Evolutionary conservation across 2,888 invertebrate species (phyloP), one percentile per base, ranked within the genome.

Genomic region (Sphinx pinastri): DNA sequence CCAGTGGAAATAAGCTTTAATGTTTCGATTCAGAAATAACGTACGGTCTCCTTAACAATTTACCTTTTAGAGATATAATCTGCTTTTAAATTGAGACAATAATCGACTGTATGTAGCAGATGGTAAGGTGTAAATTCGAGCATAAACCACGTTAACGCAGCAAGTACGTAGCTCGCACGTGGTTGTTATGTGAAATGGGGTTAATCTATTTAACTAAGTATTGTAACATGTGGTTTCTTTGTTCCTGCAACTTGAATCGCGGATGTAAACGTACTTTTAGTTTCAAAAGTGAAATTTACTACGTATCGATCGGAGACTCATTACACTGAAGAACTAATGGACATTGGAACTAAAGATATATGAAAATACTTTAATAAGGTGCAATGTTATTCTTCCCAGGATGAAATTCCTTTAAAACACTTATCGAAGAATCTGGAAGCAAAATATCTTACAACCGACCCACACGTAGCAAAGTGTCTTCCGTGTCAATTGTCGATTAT

Each of bases 201-300:
- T 81, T 83, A 82, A 82, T 84, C 81, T 79, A 70, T 79, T 82
- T 82, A 78, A 75, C 71, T 71, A 75, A 68, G 68, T 57, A 68
- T 57, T 68, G 54, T 13, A 68, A 57, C 68, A 68, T 47, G 68
- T 45, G 19, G 63, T 63, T 63, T 63, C 63, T 63, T 63, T 63
- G 63, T 63, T 63, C 49, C 16, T 63, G 47, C 57, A 60, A 47
- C 60, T 60, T 60, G 16, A 49, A 49, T 63, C 63, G 16, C 13
- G 49, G 63, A 63, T 63, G 45, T 63, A 19, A 63, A 49, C 47
- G 63, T 13, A 12, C 47, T 11, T 49, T 19, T 57, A 57, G 57
- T 0, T 25, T 63, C 7, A 13, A 19, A 49, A 63, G 19, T 47
- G 49, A 63, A 63, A 19, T 4, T 57, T 13, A 13, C 25, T 13